phyloP scores from a whole-genome alignment of 2,797 vertebrate genomes.

The Sylvia borin region DNA sequence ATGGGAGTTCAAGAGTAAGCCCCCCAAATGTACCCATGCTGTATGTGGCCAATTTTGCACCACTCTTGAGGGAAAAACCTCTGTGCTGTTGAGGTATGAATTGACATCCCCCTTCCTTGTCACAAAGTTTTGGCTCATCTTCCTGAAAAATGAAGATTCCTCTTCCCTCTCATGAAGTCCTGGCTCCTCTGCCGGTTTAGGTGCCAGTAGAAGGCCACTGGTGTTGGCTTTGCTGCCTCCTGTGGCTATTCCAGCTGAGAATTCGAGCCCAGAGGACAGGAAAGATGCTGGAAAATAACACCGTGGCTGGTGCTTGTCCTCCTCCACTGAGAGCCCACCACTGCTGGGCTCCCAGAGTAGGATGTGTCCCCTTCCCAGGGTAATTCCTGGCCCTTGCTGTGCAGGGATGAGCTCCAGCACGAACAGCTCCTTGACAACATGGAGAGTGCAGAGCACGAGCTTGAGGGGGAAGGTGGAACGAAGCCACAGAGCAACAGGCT shows the following conservation, averaged over 20 bases:
- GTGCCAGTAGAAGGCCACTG: neutral
- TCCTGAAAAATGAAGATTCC: neutral
- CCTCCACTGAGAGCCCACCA: neutral
- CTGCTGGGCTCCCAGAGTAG: neutral
- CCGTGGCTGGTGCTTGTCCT: neutral
- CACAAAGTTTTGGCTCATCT: neutral
- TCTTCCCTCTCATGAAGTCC: neutral
- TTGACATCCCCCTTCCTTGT: neutral
- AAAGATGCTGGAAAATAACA: neutral
- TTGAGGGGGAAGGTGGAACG: constrained; percentile 51
- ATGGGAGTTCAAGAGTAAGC: constrained; percentile 87
- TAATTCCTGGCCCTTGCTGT: neutral
- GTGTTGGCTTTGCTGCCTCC: neutral
- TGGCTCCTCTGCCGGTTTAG: neutral
- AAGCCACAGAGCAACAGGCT: constrained; percentile 71
- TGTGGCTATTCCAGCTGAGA: neutral
- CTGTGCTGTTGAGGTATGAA: neutral
- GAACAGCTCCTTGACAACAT: constrained; percentile 80
- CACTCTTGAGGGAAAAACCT: neutral
- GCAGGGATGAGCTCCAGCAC: constrained; percentile 74
- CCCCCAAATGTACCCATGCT: neutral
- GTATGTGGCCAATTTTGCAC: neutral
- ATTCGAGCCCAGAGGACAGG: neutral
- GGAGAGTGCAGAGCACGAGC: constrained; percentile 78
- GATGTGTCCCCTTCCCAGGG: neutral